phyloP scores from a whole-genome alignment of 2,888 invertebrate genomes.

The Polydrusus tereticollis region DNA sequence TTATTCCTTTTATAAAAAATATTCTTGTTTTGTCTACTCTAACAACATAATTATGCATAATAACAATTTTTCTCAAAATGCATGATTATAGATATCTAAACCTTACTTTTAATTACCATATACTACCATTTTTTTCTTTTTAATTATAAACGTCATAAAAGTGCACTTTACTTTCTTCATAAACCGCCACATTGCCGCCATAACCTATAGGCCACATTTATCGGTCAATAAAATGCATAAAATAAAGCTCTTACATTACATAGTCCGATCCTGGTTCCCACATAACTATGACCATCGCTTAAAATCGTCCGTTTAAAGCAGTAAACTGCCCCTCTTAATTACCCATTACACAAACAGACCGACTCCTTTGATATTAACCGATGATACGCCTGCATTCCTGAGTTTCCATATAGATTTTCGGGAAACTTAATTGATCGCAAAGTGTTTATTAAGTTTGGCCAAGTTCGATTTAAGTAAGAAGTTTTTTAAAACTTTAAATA shows the following conservation, averaged over 20 bases:
- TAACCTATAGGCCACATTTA: constrained; percentile 20
- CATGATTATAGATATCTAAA: background rate
- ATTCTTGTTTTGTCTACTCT: too few species aligned
- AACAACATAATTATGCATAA: too few species aligned
- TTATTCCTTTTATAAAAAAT: too few species aligned
- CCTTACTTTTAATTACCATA: background rate
- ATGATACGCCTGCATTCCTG: constrained; percentile 25
- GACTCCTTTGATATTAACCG: constrained; percentile 46
- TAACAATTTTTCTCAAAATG: background rate
- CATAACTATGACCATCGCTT: constrained; percentile 41
- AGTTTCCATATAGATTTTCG: constrained; percentile 28
- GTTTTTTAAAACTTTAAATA: background rate
- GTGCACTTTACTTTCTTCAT: background rate
- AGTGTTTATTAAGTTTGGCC: background rate
- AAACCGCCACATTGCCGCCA: background rate
- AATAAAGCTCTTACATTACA: constrained; percentile 15
- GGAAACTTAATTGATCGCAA: constrained; percentile 16
- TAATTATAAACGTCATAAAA: constrained; percentile 9
- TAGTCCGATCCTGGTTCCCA: constrained; percentile 41
- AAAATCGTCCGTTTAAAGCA: constrained; percentile 33
- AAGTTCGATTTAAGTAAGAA: too few species aligned
- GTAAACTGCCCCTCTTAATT: constrained; percentile 36
- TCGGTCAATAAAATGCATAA: constrained; percentile 35
- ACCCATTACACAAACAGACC: constrained; percentile 45
- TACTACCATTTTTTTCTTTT: background rate